These are phyloP conservation scores for Umimayanthus chanpuru DNA, from an alignment of 92 coral and sea anemone genomes.

Conservation along the genomic window DNA sequence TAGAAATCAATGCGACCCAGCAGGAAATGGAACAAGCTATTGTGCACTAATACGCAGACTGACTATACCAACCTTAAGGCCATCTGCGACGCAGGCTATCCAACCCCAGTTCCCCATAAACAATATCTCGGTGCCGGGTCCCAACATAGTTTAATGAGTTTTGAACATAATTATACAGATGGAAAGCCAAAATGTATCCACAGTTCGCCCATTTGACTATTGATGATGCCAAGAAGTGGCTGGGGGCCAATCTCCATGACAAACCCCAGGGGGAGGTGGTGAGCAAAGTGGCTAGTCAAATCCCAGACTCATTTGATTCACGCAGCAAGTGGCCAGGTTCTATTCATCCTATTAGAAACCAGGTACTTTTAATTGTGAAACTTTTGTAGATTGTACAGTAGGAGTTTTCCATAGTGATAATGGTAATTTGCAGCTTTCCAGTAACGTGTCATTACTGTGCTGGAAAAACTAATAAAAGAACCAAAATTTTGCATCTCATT, in stretches of 20 bases:
- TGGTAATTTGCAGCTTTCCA: too few relatives aligned
- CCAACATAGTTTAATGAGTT: not conserved
- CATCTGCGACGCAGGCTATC: too few relatives aligned
- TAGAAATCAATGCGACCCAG: too few relatives aligned
- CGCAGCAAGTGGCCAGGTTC: conserved; percentile 85
- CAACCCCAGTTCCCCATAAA: too few relatives aligned
- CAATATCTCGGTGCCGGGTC: too few relatives aligned
- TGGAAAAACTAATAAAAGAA: too few relatives aligned
- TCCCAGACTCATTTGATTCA: conserved; percentile 75
- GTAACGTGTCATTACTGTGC: too few relatives aligned
- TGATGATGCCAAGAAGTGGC: conserved; percentile 59
- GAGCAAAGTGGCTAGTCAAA: conserved; percentile 39
- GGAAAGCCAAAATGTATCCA: conserved; percentile 76
- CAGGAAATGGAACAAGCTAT: too few relatives aligned
- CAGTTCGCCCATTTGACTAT: conserved; percentile 64
- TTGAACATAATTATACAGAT: conserved; percentile 52
- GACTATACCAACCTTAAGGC: too few relatives aligned
- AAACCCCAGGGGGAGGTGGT: conserved; percentile 52
- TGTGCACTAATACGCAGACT: too few relatives aligned
- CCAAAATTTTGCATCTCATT: too few relatives aligned
- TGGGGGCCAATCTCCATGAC: conserved; percentile 70
- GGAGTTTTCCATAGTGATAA: too few relatives aligned
- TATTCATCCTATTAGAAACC: conserved; percentile 81
- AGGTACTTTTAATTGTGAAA: conserved; percentile 46
- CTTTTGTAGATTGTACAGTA: not conserved